These are phyloP conservation scores for Plagodis dolabraria DNA, from an alignment of 2,888 invertebrate genomes.

Conservation along the genomic window DNA sequence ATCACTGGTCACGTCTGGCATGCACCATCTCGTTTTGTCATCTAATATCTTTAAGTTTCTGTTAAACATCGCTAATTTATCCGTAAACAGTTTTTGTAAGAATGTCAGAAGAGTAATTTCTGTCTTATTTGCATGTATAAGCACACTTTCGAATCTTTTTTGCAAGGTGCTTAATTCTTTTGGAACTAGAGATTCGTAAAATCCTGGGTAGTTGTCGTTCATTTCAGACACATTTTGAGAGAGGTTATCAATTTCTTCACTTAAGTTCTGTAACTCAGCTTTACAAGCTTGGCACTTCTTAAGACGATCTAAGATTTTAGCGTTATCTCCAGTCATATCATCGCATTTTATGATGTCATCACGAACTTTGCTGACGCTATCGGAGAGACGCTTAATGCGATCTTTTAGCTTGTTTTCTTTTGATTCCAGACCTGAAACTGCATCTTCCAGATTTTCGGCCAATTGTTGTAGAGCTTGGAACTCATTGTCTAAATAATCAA, in stretches of 20 bases:
- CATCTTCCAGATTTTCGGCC: conserved; percentile 89
- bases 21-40: conserved; percentile 96
- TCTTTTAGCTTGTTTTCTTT: conserved; percentile 90
- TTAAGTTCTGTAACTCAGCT: conserved; percentile 88
- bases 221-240: conserved; percentile 89
- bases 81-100: conserved; percentile 94
- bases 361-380: conserved; percentile 89
- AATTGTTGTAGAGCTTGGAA: conserved; percentile 90
- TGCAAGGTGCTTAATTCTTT: conserved; percentile 94
- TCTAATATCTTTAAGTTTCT: conserved; percentile 91
- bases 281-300: conserved; percentile 90
- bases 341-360: conserved; percentile 95
- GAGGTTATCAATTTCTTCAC: conserved; percentile 88
- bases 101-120: conserved; percentile 91
- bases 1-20: conserved; percentile 94
- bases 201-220: conserved; percentile 90
- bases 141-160: conserved; percentile 92
- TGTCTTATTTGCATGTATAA: conserved; percentile 92
- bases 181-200: conserved; percentile 90
- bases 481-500: conserved; percentile 88
- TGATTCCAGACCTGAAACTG: conserved; percentile 89
- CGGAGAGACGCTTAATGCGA: conserved; percentile 89
- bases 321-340: conserved; percentile 94
- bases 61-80: conserved; percentile 92
- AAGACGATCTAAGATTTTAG: conserved; percentile 91